Evolutionary conservation across 2,113 vertebrate species (phyloP).

Genomic region (Onychostoma macrolepis): DNA sequence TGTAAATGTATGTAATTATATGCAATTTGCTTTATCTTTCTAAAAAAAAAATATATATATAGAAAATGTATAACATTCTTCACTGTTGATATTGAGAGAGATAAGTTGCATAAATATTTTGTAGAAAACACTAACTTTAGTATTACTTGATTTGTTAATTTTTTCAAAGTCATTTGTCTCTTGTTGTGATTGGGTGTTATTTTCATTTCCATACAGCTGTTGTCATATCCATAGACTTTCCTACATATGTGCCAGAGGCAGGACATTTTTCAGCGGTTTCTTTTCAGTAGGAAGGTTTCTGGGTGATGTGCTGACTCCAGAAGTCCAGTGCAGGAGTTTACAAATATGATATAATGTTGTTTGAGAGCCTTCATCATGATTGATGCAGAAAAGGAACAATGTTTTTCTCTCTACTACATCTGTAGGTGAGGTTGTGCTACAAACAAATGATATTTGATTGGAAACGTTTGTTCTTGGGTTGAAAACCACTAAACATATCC

Average conservation of each 20-base stretch:
- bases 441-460: neutral
- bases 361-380: neutral
- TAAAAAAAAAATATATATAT: too few relatives aligned
- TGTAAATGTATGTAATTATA: too few relatives aligned
- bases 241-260: neutral
- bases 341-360: neutral
- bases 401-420: neutral
- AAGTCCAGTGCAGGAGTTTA: conserved; percentile 11
- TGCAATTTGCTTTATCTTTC: too few relatives aligned
- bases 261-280: neutral
- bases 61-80: too few relatives aligned
- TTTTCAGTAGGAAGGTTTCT: neutral
- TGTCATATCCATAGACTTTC: neutral
- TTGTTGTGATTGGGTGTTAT: neutral
- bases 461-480: neutral
- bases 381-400: neutral
- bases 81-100: too few relatives aligned
- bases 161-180: too few relatives aligned
- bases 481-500: neutral
- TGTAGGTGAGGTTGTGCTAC: conserved; percentile 13
- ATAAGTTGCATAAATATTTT: too few relatives aligned
- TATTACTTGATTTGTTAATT: too few relatives aligned
- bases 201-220: neutral
- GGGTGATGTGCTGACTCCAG: neutral
- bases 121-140: too few relatives aligned